Base-by-base conservation (phyloP, 2,797 vertebrate species). In the Schizopygopsis pylzovi region DNA sequence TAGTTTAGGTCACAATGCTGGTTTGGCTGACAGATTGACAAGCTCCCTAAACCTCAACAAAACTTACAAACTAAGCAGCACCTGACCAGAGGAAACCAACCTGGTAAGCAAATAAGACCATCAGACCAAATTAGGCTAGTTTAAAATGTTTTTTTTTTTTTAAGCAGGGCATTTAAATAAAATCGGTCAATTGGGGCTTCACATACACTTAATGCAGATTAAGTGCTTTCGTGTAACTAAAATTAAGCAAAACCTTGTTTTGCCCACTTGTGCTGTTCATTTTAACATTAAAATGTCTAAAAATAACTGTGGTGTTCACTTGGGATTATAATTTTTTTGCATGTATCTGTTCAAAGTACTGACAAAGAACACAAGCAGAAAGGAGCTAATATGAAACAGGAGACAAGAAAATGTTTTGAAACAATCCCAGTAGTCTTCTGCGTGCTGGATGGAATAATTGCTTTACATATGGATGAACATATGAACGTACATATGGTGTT, bases 271-370 rank as follows among this genome's bases (percentile, higher is more conserved):
- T 6, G 20, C 45, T 76, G 59, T 61, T 75, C 22, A 76, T 76
- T 83, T 80, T 83, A 76, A 65, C 18, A 49, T 76, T 52, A 37
- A 83, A 49, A 75, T 49, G 61, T 28, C 54, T 63, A 39, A 54
- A 75, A 61, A 75, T 28, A 54, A 18, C 43, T 41, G 9, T 52
- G 8, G 28, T 83, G 15, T 15, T 77, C 9, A 65, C 56, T 28
- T 84, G 61, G 59, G 61, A 77, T 92, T 84, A 33, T 82, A 6
- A 39, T 85, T 91, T 84, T 67, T 83, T 67, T 63, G 13, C 12
- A 47, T 82, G 11, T 43, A 82, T 61, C 41, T 45, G 41, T 61
- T 73, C 16, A 61, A 11, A 47, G 39, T 45, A 15, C 79, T 72
- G 52, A 82, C 81, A 61, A 28, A 61, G 54, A 79, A 54, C 68